Evolutionary conservation across 2,888 invertebrate species (phyloP).

Genomic region (Ophion ellenae): DNA sequence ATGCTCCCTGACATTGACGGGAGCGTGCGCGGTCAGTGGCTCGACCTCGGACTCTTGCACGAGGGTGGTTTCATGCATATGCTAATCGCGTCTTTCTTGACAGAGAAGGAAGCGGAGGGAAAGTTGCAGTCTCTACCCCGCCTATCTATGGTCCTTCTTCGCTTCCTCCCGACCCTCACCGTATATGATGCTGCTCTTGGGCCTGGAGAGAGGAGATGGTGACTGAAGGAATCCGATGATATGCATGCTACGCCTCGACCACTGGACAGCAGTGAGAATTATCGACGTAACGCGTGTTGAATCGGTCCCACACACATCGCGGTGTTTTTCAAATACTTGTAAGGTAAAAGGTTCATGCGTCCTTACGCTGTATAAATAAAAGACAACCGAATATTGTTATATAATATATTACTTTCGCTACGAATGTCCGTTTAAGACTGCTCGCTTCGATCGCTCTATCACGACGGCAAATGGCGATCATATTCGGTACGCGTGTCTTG

Average conservation of each 20-base stretch:
- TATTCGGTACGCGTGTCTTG: too few species aligned
- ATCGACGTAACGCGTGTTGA: constrained; percentile 18
- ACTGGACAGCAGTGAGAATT: constrained; percentile 9
- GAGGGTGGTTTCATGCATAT: constrained; percentile 80
- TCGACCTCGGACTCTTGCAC: constrained; percentile 71
- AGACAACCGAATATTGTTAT: too few species aligned
- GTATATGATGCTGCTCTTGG: constrained; percentile 30
- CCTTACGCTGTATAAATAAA: too few species aligned
- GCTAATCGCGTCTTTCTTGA: constrained; percentile 76
- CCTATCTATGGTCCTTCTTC: constrained; percentile 29
- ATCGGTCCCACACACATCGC: constrained; percentile 30
- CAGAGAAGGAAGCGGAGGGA: constrained; percentile 22
- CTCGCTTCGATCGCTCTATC: too few species aligned
- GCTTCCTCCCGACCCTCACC: constrained; percentile 19
- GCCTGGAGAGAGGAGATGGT: constrained; percentile 12
- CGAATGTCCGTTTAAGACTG: too few species aligned
- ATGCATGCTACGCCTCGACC: constrained; percentile 28
- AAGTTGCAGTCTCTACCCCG: constrained; percentile 20
- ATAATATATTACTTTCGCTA: too few species aligned
- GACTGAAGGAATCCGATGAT: constrained; percentile 37
- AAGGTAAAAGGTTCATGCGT: too few species aligned
- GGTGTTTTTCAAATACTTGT: background rate
- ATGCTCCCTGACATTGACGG: constrained; percentile 75
- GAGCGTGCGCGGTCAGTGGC: constrained; percentile 76
- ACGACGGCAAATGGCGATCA: too few species aligned